Evolutionary conservation across 2,797 vertebrate species (phyloP).

Genomic region (Limnodromus scolopaceus): DNA sequence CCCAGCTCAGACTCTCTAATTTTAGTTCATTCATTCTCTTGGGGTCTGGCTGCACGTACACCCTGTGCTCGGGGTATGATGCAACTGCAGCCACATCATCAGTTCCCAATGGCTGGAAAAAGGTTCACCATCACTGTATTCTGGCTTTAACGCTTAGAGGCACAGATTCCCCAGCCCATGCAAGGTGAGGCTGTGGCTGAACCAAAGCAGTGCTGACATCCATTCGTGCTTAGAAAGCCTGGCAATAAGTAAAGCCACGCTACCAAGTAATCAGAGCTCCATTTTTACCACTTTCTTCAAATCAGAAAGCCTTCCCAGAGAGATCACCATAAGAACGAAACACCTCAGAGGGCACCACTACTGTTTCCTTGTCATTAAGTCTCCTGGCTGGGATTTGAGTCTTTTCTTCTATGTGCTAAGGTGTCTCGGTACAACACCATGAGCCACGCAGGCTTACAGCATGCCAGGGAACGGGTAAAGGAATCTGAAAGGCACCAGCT

Average conservation of each 20-base stretch:
- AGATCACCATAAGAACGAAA: background rate
- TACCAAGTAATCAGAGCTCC: background rate
- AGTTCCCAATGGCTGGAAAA: background rate
- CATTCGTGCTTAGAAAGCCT: background rate
- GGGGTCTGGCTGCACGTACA: background rate
- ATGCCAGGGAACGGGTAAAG: background rate
- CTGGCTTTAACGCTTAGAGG: background rate
- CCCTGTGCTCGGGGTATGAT: slow-evolving; percentile 33
- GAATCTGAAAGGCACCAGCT: background rate
- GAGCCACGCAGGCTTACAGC: background rate
- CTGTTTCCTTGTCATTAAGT: background rate
- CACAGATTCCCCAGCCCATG: background rate
- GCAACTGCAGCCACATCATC: slow-evolving; percentile 66
- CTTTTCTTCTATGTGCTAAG: background rate
- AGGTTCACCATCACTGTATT: background rate
- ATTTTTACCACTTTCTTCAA: background rate
- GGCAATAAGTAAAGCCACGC: background rate
- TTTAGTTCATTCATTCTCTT: slow-evolving; percentile 48
- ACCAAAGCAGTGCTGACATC: background rate
- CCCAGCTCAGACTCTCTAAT: slow-evolving; percentile 26
- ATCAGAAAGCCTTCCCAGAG: background rate
- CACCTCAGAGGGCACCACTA: background rate
- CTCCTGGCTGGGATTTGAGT: background rate
- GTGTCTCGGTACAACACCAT: background rate
- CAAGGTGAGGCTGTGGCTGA: background rate